Evolutionary conservation across 1,140 invertebrate species (phyloP), one percentile per base, ranked within the genome.

Genomic region (Psilanteris sp.): DNA sequence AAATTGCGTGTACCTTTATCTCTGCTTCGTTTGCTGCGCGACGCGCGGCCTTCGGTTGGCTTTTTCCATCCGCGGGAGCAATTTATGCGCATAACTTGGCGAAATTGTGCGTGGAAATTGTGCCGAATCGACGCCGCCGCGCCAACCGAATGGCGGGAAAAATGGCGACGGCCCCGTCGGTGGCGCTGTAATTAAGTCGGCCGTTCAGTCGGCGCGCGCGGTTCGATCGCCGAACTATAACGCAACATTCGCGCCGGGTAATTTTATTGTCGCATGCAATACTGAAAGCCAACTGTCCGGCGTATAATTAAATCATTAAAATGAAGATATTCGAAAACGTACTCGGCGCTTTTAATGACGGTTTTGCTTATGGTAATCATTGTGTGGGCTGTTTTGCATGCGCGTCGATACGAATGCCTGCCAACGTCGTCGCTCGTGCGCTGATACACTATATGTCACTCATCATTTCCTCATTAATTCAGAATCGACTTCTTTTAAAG

Each of bases 381-480:
- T 32, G 70, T 44, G 59, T 66, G 52, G 59, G 70, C 29, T 20
- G 59, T n/a, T 59, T 46, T 46, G 70, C 61, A 73, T 50, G 61
- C 24, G 48, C 41, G 44, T 61, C 61, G 26, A 48, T 66, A 52
- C 32, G 43, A 54, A 20, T 31, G 44, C 10, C 32, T 20, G 8
- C 26, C 4, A 50, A 34, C 55, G 18, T 46, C 34, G 9, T 20
- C 57, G 29, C n/a, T 36, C 13, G 10, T 37, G 20, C 43, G 36
- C 18, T 59, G 55, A 62, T 68, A 62, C 36, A 24, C 64, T 64
- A 50, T 57, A 70, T 80, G 79, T 78, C 79, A 71, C 76, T 73
- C 78, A 71, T 81, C 75, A 72, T 79, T 81, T 79, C 70, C 74
- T 79, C 73, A 81, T 80, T 79, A 82, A 80, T 80, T 80, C 79